Conservation (phyloP, 2,797 vertebrate genomes). For the Anisognathus igniventris region DNA sequence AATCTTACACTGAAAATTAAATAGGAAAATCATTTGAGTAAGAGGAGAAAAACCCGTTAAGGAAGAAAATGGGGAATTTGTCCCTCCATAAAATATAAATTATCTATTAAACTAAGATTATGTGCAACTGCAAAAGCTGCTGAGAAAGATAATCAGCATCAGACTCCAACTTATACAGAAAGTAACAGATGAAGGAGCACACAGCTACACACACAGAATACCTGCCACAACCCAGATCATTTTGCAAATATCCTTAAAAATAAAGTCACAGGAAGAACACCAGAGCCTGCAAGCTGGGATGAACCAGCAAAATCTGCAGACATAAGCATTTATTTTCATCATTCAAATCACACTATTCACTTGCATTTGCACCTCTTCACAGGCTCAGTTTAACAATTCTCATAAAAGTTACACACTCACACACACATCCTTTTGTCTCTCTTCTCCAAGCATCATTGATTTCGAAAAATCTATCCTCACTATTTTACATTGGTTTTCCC, state of each 20-base stretch:
- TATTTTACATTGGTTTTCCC: neutral
- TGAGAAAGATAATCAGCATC: neutral
- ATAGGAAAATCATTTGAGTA: neutral
- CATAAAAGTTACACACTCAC: neutral
- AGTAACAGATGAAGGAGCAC: neutral
- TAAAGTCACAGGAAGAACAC: neutral
- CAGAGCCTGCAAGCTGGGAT: neutral
- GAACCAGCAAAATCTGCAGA: neutral
- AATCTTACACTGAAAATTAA: neutral
- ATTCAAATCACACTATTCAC: neutral
- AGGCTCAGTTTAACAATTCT: neutral
- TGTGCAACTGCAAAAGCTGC: neutral
- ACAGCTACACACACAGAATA: neutral
- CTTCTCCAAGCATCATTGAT: rapidly evolving
- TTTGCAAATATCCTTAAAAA: neutral
- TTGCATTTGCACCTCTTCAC: neutral
- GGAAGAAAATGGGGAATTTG: neutral
- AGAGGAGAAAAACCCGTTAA: neutral
- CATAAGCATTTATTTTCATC: neutral
- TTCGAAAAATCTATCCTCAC: neutral
- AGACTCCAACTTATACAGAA: neutral
- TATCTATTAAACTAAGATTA: neutral
- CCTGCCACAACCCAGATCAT: neutral
- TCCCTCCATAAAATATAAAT: neutral
- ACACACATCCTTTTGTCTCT: neutral